Conservation (phyloP, 2,888 invertebrate species). For the Ichneumoninae sp. region DNA sequence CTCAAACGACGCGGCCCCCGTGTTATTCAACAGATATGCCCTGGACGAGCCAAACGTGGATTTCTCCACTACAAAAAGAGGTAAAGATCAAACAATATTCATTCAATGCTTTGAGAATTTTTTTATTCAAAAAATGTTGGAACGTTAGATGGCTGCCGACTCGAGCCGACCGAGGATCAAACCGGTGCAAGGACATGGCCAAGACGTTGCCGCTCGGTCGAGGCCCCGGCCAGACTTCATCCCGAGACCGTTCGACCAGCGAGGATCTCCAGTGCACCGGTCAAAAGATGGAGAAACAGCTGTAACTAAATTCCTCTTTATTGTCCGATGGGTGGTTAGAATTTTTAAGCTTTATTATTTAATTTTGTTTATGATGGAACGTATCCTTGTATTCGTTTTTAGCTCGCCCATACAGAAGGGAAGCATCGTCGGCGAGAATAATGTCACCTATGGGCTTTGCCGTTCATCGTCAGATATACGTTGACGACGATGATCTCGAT, state of each 20-base stretch:
- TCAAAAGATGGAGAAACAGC: conserved; percentile 14
- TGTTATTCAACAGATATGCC: conserved; percentile 90
- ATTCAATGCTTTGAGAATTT: neutral
- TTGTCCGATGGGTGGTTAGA: too few relatives aligned
- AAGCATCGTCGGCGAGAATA: conserved; percentile 86
- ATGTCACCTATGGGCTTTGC: conserved; percentile 90
- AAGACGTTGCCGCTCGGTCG: conserved; percentile 77
- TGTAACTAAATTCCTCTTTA: conserved; percentile 1
- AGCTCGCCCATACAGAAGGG: conserved; percentile 77
- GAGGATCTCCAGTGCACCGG: conserved; percentile 60
- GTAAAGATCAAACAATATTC: neutral
- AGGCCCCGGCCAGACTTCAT: conserved; percentile 69
- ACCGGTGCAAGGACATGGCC: conserved; percentile 22
- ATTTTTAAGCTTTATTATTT: neutral
- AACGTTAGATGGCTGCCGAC: neutral
- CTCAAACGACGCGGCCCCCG: conserved; percentile 85
- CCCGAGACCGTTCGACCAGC: conserved; percentile 72
- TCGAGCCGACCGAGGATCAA: conserved; percentile 2
- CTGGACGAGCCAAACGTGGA: conserved; percentile 82
- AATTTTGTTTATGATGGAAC: neutral
- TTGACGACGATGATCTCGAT: conserved; percentile 87
- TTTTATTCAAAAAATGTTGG: neutral
- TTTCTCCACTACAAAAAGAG: neutral
- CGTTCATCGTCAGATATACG: conserved; percentile 86
- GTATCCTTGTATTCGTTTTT: conserved; percentile 33